A percentile compares a stretch with the other conserved stretches of the same genome.
phyloP scores from a whole-genome alignment of 2,113 vertebrate species.

The Austrofundulus limnaeus region DNA sequence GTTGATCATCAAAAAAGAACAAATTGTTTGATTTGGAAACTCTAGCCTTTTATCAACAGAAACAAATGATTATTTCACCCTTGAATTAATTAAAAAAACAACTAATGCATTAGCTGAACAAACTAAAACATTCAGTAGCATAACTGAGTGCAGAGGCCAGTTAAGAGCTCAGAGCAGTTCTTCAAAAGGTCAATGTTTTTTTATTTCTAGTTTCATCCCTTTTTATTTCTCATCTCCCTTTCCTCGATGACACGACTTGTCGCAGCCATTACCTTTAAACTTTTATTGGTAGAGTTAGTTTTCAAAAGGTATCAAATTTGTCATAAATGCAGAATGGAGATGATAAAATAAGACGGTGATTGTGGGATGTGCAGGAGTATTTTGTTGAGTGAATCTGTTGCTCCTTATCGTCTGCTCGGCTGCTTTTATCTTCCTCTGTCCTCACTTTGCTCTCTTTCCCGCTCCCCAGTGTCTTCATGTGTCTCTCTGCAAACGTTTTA shows the following conservation, averaged over 20 bases:
- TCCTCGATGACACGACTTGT: constrained; percentile 15
- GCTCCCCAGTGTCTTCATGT: constrained; percentile 22
- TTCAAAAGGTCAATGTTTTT: constrained; percentile 16
- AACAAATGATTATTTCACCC: constrained; percentile 5
- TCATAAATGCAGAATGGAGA: constrained; percentile 10
- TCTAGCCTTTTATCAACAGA: background rate
- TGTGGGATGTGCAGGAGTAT: constrained; percentile 54
- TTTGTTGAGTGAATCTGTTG: constrained; percentile 57
- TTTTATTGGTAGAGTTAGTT: background rate
- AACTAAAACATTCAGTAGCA: background rate
- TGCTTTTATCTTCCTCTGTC: constrained; percentile 25
- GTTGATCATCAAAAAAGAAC: too few relatives aligned
- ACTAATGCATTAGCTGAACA: background rate
- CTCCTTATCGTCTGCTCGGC: constrained; percentile 45
- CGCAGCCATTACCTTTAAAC: constrained; percentile 6
- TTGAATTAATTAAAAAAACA: background rate
- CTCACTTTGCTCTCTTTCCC: constrained; percentile 30
- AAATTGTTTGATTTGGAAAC: too few relatives aligned
- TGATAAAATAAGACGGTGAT: constrained; percentile 9
- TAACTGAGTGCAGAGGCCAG: too few relatives aligned
- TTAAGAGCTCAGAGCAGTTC: too few relatives aligned
- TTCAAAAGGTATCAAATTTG: background rate
- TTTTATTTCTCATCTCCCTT: constrained; percentile 19
- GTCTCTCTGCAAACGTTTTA: constrained; percentile 23
- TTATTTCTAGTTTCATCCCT: constrained; percentile 10